Percentiles rank a stretch among this genome's conserved stretches.
phyloP scores from a whole-genome alignment of 2,113 vertebrate species.

The Mellivora capensis region DNA sequence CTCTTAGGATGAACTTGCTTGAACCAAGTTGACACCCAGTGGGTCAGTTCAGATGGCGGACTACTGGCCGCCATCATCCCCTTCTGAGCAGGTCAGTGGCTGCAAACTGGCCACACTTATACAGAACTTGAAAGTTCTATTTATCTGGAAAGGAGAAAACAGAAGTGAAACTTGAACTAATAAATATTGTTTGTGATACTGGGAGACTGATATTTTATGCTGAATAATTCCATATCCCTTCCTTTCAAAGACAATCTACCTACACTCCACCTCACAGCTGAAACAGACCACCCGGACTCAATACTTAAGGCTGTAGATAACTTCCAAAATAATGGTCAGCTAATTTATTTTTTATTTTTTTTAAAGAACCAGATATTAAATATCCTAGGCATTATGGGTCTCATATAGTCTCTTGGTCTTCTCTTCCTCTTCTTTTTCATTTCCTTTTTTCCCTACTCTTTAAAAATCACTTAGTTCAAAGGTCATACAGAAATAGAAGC shows the following conservation, averaged over 20 bases:
- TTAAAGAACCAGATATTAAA: neutral
- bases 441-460: neutral
- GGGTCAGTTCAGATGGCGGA: neutral
- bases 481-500: neutral
- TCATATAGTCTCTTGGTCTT: neutral
- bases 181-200: neutral
- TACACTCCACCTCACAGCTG: neutral
- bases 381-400: neutral
- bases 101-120: neutral
- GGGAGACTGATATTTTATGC: neutral
- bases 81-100: neutral
- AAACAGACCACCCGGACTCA: neutral
- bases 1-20: neutral
- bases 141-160: neutral
- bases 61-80: fast-evolving
- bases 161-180: neutral
- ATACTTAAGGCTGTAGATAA: neutral
- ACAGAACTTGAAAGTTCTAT: neutral
- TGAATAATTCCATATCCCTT: neutral
- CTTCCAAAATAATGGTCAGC: neutral
- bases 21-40: neutral
- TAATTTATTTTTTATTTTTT: neutral
- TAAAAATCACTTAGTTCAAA: neutral
- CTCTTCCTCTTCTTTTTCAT: neutral
- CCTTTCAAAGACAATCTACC: neutral